Evolutionary conservation across 1,140 invertebrate genomes (phyloP), one percentile per base, ranked within the genome.

Genomic region (Druon quercuslanigerum): DNA sequence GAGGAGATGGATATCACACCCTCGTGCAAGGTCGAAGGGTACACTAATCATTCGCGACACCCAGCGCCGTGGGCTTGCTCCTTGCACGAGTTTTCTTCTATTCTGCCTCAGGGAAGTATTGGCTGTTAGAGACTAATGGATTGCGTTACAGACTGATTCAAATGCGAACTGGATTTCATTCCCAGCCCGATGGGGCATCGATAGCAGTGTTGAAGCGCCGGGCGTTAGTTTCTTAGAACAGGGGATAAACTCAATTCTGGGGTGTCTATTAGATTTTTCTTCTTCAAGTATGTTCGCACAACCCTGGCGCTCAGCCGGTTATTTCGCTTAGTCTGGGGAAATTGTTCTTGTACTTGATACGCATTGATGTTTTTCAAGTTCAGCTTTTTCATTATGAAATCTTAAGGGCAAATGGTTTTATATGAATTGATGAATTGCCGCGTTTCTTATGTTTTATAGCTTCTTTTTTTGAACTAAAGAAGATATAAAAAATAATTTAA

Each of bases 121-220:
- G 89, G 89, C 87, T 90, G 88, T 91, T 91, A 89, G 85, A 81
- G 79, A 76, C 89, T 90, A 91, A 91, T 91, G 89, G 90, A 91
- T 91, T 90, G 85, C 85, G 87, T 91, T 90, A 91, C 87, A 75
- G 86, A 84, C 85, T 91, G 88, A 91, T 91, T 90, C 89, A 90
- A 89, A 90, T 90, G 88, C 88, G 90, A 91, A 89, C 88, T 87
- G 87, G 88, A 90, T 91, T 91, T 90, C 87, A 88, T 87, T 88
- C 78, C 73, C 71, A 76, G 73, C 83, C 83, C 80, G 85, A 86
- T 84, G 81, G 82, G 84, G 85, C 75, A 76, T 74, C 73, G 76
- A 80, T 83, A 81, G 51, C 78, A 78, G 73, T 76, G 78, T 78
- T 73, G 73, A 74, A 75, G 76, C 74, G 71, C 73, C 52, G 17